Evolutionary conservation across 2,888 invertebrate species (phyloP).

Genomic region (Dolichopus griseipennis): DNA sequence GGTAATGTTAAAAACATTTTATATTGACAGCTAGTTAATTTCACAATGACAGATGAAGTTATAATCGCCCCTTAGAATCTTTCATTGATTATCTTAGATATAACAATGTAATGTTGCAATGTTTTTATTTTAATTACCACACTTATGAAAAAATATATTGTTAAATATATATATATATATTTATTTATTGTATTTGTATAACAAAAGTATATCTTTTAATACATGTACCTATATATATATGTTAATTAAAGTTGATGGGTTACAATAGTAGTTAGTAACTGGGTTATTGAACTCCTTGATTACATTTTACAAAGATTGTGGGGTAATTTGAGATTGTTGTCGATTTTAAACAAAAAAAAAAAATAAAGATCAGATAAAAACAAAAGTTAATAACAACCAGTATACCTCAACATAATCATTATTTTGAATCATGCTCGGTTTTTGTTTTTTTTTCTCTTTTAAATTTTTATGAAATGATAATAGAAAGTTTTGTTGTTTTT

Average conservation of each 20-base stretch:
- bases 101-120: too few relatives aligned
- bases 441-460: not conserved
- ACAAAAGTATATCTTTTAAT: not conserved
- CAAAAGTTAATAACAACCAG: not conserved
- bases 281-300: not conserved
- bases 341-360: not conserved
- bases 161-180: too few relatives aligned
- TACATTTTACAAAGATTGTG: not conserved
- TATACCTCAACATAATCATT: slow-evolving; percentile 1
- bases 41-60: too few relatives aligned
- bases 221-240: not conserved
- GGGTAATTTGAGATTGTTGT: slow-evolving; percentile 4
- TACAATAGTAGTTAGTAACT: not conserved
- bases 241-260: too few relatives aligned
- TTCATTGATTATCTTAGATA: too few relatives aligned
- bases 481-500: not conserved
- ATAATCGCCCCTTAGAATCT: too few relatives aligned
- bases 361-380: not conserved
- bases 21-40: too few relatives aligned
- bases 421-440: not conserved
- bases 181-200: too few relatives aligned
- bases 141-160: too few relatives aligned
- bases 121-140: too few relatives aligned
- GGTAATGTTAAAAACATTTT: too few relatives aligned
- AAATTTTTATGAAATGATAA: not conserved